Conservation (phyloP, 2,888 invertebrate genomes). For the Hesperia comma region DNA sequence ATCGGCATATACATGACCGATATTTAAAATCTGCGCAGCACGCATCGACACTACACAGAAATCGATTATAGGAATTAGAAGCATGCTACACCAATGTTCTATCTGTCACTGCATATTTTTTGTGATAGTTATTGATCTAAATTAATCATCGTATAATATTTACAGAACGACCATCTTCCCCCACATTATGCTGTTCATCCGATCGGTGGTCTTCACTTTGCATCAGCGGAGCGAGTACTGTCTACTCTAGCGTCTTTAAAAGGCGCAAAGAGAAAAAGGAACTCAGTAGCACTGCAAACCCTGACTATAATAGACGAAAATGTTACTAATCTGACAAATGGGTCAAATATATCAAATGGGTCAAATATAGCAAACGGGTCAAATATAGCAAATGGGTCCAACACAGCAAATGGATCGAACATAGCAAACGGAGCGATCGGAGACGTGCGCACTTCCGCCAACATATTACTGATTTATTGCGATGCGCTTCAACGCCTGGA, state of each 20-base stretch:
- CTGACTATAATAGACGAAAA: slow-evolving; percentile 46
- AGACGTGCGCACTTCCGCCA: slow-evolving; percentile 40
- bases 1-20: no score
- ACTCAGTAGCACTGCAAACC: slow-evolving; percentile 47
- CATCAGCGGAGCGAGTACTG: slow-evolving; percentile 72
- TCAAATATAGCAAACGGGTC: background rate
- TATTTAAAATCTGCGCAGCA: no score
- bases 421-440: slow-evolving; percentile 29
- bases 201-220: slow-evolving; percentile 70
- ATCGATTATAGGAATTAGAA: no score
- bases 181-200: slow-evolving; percentile 70
- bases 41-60: no score
- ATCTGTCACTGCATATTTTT: no score
- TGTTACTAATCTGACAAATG: background rate
- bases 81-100: no score
- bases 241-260: slow-evolving; percentile 57
- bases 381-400: background rate
- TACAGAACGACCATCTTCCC: slow-evolving; percentile 60
- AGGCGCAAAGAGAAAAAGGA: slow-evolving; percentile 43
- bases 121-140: background rate
- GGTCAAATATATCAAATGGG: background rate
- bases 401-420: background rate
- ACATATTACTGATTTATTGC: slow-evolving; percentile 85
- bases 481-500: slow-evolving; percentile 85
- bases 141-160: background rate